These are phyloP conservation scores for Dolichomitus sp. DNA, from an alignment of 2,888 invertebrate genomes.

Conservation along the genomic window DNA sequence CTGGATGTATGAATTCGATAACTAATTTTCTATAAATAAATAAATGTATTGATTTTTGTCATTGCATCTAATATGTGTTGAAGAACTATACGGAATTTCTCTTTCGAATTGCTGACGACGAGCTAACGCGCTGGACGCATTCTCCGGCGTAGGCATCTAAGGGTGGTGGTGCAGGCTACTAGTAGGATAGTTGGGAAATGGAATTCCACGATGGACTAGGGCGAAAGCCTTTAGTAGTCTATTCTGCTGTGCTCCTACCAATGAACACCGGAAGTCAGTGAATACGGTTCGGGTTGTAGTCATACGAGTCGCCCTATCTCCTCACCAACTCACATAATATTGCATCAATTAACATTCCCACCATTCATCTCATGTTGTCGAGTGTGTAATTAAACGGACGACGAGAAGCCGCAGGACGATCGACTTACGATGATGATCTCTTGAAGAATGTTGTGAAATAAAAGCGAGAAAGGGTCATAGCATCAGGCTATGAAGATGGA, in stretches of 20 bases:
- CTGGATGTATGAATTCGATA: background rate
- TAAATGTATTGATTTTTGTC: slow-evolving; percentile 1
- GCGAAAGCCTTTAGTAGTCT: background rate
- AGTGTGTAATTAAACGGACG: background rate
- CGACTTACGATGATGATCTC: background rate
- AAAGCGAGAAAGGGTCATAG: background rate
- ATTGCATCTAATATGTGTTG: background rate
- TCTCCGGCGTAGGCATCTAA: slow-evolving; percentile 12
- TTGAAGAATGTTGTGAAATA: slow-evolving; percentile 5
- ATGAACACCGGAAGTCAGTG: background rate
- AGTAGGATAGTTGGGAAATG: background rate
- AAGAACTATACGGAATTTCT: background rate
- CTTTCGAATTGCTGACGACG: slow-evolving; percentile 2
- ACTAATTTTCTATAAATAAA: background rate
- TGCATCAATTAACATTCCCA: slow-evolving; percentile 2
- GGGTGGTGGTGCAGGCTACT: background rate
- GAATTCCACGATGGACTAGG: slow-evolving; percentile 13
- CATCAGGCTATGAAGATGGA: background rate
- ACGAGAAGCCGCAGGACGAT: background rate
- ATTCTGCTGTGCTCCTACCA: background rate
- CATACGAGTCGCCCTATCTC: background rate
- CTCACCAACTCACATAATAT: background rate
- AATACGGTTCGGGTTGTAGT: slow-evolving; percentile 13
- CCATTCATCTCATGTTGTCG: slow-evolving; percentile 4
- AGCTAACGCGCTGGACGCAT: slow-evolving; percentile 14